Base-by-base conservation (phyloP, 37 sponge, comb jelly and placozoan genomes). In the Axinella damicornis region DNA sequence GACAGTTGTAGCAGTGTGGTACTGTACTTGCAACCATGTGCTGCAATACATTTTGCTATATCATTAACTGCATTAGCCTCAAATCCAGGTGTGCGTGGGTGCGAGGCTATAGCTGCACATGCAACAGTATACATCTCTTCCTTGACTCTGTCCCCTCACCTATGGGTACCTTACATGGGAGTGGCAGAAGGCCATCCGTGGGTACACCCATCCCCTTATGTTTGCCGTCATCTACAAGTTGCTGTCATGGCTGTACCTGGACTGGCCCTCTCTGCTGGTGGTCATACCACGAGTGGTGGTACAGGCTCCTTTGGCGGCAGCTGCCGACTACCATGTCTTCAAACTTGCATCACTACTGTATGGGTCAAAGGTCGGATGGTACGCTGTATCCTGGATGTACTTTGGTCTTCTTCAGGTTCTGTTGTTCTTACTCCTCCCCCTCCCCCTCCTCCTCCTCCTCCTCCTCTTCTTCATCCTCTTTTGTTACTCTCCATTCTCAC, bases 91-190 rank as follows among this genome's bases (percentile, higher is more conserved):
- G n/a, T n/a, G n/a, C n/a, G n/a, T n/a, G n/a, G n/a, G n/a, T n/a
- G n/a, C n/a, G n/a, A n/a, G n/a, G n/a, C n/a, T n/a, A n/a, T n/a
- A n/a, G n/a, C n/a, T n/a, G n/a, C n/a, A n/a, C n/a, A n/a, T n/a
- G n/a, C n/a, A n/a, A n/a, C n/a, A n/a, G n/a, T n/a, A n/a, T n/a
- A n/a, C n/a, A n/a, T 37, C 11, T 33, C 33, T 20, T 69, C 57
- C 53, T 85, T 85, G 54, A 46, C 69, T 9, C 46, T 4, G 1
- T 39, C 30, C 1, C 34, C 62, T 53, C 55, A 94, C 87, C 0
- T 85, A 88, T 83, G 97, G 97, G 5, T 84, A 94, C 78, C 58
- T 90, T 59, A 91, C 97, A 5, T 96, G 94, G 97, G 97, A 96
- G 81, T 96, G 97, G 97, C 69, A 88, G 17, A 71, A 85, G 69